Percentiles rank a stretch among this genome's conserved stretches.
These are phyloP conservation scores for Leptodon cayanensis DNA, from an alignment of 2,797 vertebrate genomes.

Conservation along the genomic window DNA sequence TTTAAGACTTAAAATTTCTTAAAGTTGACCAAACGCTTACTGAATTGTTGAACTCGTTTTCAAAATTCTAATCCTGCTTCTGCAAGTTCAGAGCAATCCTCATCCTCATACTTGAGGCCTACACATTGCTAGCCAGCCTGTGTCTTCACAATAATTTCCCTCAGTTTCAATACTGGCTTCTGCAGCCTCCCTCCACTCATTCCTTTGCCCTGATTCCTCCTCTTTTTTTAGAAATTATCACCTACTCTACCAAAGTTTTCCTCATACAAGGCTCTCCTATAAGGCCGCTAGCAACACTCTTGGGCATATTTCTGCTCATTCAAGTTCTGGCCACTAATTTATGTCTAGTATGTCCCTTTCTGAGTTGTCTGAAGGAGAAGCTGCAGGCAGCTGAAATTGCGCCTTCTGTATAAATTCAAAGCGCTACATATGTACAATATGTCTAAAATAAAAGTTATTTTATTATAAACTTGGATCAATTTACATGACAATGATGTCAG, in stretches of 20 bases:
- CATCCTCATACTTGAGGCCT: neutral
- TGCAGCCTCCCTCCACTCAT: neutral
- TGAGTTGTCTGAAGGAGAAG: neutral
- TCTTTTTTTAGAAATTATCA: neutral
- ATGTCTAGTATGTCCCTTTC: neutral
- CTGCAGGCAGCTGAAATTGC: neutral
- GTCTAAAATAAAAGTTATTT: neutral
- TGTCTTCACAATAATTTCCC: neutral
- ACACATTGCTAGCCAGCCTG: neutral
- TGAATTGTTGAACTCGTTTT: neutral
- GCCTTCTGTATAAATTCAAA: neutral
- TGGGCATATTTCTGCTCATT: neutral
- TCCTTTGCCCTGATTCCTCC: neutral
- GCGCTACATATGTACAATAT: neutral
- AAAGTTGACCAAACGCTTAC: neutral
- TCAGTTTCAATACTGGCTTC: neutral
- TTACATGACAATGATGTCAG: neutral
- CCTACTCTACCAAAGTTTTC: neutral
- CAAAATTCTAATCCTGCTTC: neutral
- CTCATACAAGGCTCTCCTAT: neutral
- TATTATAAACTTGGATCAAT: neutral
- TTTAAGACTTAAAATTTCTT: neutral
- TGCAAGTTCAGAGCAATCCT: neutral
- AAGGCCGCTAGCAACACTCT: neutral
- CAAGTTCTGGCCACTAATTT: neutral